These are phyloP conservation scores for Mus caroli DNA, from an alignment of 2,797 vertebrate genomes.

Conservation along the genomic window DNA sequence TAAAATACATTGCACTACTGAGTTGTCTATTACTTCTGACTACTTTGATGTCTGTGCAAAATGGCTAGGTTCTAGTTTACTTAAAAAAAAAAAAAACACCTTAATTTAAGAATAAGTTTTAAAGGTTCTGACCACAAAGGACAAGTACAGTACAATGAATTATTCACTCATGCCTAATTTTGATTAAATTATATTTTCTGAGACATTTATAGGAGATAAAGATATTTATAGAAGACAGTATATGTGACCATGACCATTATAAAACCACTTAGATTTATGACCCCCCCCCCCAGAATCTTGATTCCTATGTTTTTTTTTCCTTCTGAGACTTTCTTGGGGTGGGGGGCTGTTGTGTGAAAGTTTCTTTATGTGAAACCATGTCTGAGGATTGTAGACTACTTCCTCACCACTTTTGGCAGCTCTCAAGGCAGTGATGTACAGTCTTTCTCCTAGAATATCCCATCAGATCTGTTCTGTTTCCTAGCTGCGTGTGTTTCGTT, in stretches of 20 bases:
- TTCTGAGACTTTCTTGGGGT: background rate
- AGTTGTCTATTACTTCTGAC: conserved; percentile 67
- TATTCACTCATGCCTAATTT: background rate
- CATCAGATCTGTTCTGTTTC: conserved; percentile 79
- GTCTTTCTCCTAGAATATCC: conserved; percentile 33
- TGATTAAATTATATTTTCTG: conserved; percentile 59
- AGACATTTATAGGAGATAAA: background rate
- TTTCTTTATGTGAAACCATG: conserved; percentile 52
- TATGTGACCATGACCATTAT: background rate
- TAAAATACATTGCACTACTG: conserved; percentile 39
- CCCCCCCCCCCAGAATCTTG: conserved; percentile 51
- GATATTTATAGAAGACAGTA: background rate
- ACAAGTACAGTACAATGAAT: background rate
- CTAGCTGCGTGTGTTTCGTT: conserved; percentile 70
- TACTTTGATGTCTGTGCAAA: conserved; percentile 67
- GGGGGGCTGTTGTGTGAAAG: background rate
- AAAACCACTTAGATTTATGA: conserved; percentile 57
- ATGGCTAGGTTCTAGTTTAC: conserved; percentile 69
- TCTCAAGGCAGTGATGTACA: background rate
- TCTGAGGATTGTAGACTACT: conserved; percentile 40
- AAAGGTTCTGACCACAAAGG: conserved; percentile 33
- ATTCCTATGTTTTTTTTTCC: background rate
- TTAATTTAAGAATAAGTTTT: conserved; percentile 45
- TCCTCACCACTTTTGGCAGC: conserved; percentile 62
- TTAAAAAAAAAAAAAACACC: background rate